phyloP scores from a whole-genome alignment of 2,888 invertebrate species.

The Drosophila testacea region DNA sequence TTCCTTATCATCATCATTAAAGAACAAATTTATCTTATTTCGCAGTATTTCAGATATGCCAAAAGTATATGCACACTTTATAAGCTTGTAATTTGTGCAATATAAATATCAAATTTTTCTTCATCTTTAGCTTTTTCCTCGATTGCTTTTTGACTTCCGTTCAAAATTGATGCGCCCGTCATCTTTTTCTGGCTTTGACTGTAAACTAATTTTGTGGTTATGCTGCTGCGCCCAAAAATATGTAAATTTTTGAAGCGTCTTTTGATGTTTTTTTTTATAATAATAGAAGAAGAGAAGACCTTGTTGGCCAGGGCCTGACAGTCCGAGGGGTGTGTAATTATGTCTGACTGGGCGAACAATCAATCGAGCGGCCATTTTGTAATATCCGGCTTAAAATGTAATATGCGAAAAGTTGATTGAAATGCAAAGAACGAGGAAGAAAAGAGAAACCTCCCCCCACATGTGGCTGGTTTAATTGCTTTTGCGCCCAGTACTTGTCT shows the following conservation, averaged over 20 bases:
- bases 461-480: conserved; percentile 68
- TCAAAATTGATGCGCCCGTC: conserved; percentile 6
- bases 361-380: conserved; percentile 69
- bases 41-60: background rate
- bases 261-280: conserved; percentile 35
- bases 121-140: background rate
- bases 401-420: conserved; percentile 66
- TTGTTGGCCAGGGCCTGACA: too few species aligned
- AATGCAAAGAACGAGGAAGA: conserved; percentile 29
- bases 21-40: too few species aligned
- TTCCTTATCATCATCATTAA: too few species aligned
- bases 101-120: too few species aligned
- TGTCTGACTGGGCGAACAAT: conserved; percentile 55
- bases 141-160: background rate
- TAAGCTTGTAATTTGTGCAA: background rate
- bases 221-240: conserved; percentile 17
- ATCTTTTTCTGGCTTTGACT: conserved; percentile 29
- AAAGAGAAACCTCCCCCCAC: conserved; percentile 4
- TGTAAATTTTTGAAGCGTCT: conserved; percentile 31
- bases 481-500: conserved; percentile 39
- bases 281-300: background rate
- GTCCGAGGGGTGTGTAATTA: conserved; percentile 42
- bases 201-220: conserved; percentile 33
- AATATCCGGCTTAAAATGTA: conserved; percentile 77
- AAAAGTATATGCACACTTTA: background rate